Conservation (phyloP, 2,113 vertebrate genomes). For the Cyanistes caeruleus region DNA sequence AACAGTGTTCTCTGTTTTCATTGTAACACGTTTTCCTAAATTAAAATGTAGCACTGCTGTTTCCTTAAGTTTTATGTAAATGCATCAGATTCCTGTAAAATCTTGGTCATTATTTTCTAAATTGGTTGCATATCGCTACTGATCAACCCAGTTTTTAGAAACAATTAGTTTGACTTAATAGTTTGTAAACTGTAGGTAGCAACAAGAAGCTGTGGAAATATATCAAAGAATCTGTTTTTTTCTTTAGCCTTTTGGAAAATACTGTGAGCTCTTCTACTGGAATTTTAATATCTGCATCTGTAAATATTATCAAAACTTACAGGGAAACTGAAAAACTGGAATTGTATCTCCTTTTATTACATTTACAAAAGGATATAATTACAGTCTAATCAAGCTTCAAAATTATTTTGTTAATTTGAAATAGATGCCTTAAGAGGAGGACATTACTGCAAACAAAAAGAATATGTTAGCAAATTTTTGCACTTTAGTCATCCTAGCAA, state of each 20-base stretch:
- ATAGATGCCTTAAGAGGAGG: background rate
- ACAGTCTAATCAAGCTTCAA: background rate
- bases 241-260: background rate
- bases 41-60: background rate
- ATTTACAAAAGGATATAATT: background rate
- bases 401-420: background rate
- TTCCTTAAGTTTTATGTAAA: background rate
- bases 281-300: background rate
- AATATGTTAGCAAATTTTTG: background rate
- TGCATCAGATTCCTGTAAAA: background rate
- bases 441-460: background rate
- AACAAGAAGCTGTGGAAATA: background rate
- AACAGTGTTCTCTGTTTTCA: background rate
- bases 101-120: background rate
- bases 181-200: background rate
- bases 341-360: background rate
- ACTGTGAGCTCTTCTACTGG: background rate
- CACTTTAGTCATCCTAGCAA: background rate
- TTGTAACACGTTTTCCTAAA: background rate
- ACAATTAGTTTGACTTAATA: background rate
- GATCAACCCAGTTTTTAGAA: background rate
- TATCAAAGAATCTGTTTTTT: rapidly evolving
- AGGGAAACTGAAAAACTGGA: background rate
- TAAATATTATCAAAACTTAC: background rate
- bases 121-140: background rate